Base-by-base conservation (phyloP, 2,113 vertebrate genomes). In the Eptesicus fuscus region DNA sequence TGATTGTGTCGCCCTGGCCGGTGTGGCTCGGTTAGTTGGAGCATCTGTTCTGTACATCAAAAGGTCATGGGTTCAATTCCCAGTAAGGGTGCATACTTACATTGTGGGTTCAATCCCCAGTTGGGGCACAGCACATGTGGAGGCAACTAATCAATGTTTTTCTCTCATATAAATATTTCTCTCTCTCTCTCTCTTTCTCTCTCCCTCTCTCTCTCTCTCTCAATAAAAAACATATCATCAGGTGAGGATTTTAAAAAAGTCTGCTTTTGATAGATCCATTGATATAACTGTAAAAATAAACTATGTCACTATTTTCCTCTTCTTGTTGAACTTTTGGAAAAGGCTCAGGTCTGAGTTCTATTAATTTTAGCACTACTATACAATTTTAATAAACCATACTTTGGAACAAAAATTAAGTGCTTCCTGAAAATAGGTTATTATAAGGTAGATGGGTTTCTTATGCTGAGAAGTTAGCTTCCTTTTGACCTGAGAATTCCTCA, bases 371-470 rank as follows among this genome's bases (percentile, higher is more conserved):
- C 32, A 91, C 12, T 88, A 71, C 85, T 7, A 80, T 80, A 25
- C 7, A 95, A 93, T 77, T 93, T 96, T 90, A 94, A 82, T 83
- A 95, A 91, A 83, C 44, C n/a, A 49, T 53, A 61, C 16, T 93
- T 96, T 49, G 59, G 79, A 77, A n/a, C 8, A 77, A 85, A 92
- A 96, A 65, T 93, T 91, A 90, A 83, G 13, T 83, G 79, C 35
- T 91, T 95, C 71, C 67, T 90, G 79, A 83, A 94, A 93, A 94
- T 70, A 95, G 5, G 11, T 73, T 78, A 94, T 84, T 84, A 37
- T 90, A 90, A 79, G 22, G 30, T 73, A 96, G 44, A 92, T 79
- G 35, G 32, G 80, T 71, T 83, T 23, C 42, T 32, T 84, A 40
- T 78, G 42, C 20, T 71, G 23, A 9, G 37, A 73, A 61, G 47